phyloP scores from a whole-genome alignment of 1,140 invertebrate genomes.

The Pseudomyrmex sp. region DNA sequence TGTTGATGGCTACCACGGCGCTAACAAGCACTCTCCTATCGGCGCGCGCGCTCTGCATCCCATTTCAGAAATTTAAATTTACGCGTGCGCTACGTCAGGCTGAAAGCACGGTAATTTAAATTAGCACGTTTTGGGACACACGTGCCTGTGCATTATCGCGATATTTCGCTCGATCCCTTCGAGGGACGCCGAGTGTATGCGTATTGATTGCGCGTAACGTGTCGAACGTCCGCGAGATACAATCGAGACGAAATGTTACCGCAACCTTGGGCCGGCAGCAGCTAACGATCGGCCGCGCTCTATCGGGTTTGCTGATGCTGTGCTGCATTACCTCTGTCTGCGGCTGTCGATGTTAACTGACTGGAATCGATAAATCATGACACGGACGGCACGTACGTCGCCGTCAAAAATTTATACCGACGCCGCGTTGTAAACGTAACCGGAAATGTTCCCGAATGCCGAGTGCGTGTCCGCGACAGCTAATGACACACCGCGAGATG shows the following conservation, averaged over 20 bases:
- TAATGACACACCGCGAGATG: slow-evolving; percentile 49
- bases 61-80: slow-evolving; percentile 72
- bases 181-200: slow-evolving; percentile 22
- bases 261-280: slow-evolving; percentile 46
- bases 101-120: slow-evolving; percentile 63
- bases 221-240: slow-evolving; percentile 56
- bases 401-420: slow-evolving; percentile 52
- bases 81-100: slow-evolving; percentile 42
- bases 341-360: slow-evolving; percentile 51
- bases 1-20: slow-evolving; percentile 72
- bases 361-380: slow-evolving; percentile 58
- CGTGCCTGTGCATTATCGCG: slow-evolving; percentile 43
- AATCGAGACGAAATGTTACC: slow-evolving; percentile 52
- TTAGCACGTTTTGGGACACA: slow-evolving; percentile 40
- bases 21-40: slow-evolving; percentile 68
- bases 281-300: slow-evolving; percentile 50
- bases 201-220: slow-evolving; percentile 57
- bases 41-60: slow-evolving; percentile 15
- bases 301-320: slow-evolving; percentile 29
- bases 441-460: slow-evolving; percentile 52
- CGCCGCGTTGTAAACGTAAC: slow-evolving; percentile 44
- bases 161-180: slow-evolving; percentile 51
- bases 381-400: slow-evolving; percentile 31
- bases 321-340: slow-evolving; percentile 40
- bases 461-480: slow-evolving; percentile 34